Conservation (phyloP, 2,113 vertebrate genomes). For the Dendrocopos noguchii region DNA sequence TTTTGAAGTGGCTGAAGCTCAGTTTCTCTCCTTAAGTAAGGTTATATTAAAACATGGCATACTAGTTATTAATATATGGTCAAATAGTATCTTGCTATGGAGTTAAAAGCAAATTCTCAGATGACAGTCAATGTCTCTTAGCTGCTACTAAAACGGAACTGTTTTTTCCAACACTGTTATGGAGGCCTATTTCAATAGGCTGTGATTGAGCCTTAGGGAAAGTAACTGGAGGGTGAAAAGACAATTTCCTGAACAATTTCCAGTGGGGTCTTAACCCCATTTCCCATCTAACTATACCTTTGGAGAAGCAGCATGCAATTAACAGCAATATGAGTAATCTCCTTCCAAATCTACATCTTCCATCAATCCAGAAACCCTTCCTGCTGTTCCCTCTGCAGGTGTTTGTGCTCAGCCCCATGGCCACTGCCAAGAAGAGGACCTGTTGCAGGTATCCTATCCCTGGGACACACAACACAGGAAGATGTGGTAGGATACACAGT, state of each 20-base stretch:
- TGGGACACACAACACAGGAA: background rate
- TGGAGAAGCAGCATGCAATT: background rate
- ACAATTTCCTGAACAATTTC: background rate
- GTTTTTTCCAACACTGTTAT: background rate
- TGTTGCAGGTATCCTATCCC: background rate
- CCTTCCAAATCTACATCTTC: background rate
- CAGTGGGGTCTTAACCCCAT: background rate
- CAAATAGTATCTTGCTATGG: background rate
- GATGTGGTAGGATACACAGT: fast-evolving
- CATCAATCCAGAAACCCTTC: background rate
- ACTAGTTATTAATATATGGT: background rate
- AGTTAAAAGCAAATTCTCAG: background rate
- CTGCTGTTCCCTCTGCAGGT: background rate
- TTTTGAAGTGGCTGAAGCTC: background rate
- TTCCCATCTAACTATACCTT: background rate
- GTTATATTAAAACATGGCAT: background rate
- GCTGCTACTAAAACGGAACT: background rate
- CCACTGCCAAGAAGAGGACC: fast-evolving
- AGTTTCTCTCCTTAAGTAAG: background rate
- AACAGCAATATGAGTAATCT: background rate
- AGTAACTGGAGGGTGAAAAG: background rate
- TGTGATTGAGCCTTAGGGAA: background rate
- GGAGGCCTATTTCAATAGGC: background rate
- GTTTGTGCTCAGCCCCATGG: background rate
- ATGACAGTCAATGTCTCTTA: background rate